Base-by-base conservation (phyloP, 2,113 vertebrate species). In the Dicrurus megarhynchus region DNA sequence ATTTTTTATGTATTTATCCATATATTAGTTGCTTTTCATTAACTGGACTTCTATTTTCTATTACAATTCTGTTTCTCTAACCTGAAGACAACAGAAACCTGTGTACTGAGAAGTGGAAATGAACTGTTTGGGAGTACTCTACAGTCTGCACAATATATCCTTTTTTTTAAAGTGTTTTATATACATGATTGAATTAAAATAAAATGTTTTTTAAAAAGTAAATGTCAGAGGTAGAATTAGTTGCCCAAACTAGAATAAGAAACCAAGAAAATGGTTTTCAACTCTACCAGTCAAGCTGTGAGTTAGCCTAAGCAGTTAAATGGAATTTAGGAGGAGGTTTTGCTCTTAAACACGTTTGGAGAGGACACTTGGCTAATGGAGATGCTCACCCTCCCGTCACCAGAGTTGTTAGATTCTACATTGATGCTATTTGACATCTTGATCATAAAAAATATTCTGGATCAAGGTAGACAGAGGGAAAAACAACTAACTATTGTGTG, bases 301-400 rank as follows among this genome's bases (percentile, higher is more conserved):
- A 47, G 17, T 77, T 91, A 73, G 26, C 59, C 21, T 35, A 73
- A 57, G 22, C 39, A 57, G 23, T 57, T 87, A 65, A 71, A 50
- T 32, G 24, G 33, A 76, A 83, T 86, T 79, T 56, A 56, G 52
- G 28, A 61, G 41, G 24, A 89, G 19, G 24, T 69, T 81, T 94
- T 83, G 11, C 50, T 77, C 41, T 87, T 78, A 67, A 84, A 95
- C 11, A 30, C 6, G 19, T 33, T 33, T 67, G 47, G 13, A 53
- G 60, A 56, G 19, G 50, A 67, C 2, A 5, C 0, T 0, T 55
- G 27, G 47, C 47, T 67, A 80, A 30, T 2, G 1, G 32, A 86
- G 19, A 33, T 81, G 46, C 47, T 81, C 42, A 17, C 27, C 9
- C n/a, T 88, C 26, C 47, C 78, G 14, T 42, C 30, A 89, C 39